Evolutionary conservation across 2,888 invertebrate genomes (phyloP), one percentile per base, ranked within the genome.

Genomic region (Abrostola tripartita): DNA sequence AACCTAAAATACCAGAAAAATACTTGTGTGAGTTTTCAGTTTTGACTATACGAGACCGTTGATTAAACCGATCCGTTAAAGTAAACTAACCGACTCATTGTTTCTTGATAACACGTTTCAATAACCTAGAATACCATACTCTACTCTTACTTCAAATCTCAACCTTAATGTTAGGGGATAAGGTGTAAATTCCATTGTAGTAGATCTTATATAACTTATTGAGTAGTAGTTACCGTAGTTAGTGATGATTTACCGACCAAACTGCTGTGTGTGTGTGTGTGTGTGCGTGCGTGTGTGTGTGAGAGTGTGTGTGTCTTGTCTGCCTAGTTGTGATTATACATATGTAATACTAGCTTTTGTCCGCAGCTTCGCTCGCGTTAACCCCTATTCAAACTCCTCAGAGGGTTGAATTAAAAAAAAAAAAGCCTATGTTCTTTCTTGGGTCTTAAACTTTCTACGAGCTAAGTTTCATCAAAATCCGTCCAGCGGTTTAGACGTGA

Each of bases 221-320:
- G 70, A 62, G 52, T 56, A 62, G 52, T 56, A 62, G 40, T 73
- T 42, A 35, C 54, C 24, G 24, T 4, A 62, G 40, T 73, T 42
- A 35, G 58, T 37, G 61, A 73, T 68, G 79, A 60, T 58, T 70
- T 57, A 51, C 37, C 35, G 41, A 59, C 70, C 65, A 61, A 24
- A 24, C 24, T 24, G 24, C n/a, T n/a, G 44, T 2, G 60, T 53
- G 62, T 52, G 65, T 74, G 71, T 65, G 57, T 9, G 47, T 6
- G 40, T 40, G 42, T 12, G 42, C 36, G 49, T 65, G 68, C 49
- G 67, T 72, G 52, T 63, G 67, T 72, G 55, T 40, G 2, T 41
- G 37, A 35, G 37, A 24, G 41, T 58, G 6, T 0, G 36, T 68
- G 37, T 53, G 44, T 12, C 5, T n/a, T 6, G 1, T n/a, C 7